phyloP scores from a whole-genome alignment of 2,797 vertebrate genomes.

The Urosaurus nigricauda region DNA sequence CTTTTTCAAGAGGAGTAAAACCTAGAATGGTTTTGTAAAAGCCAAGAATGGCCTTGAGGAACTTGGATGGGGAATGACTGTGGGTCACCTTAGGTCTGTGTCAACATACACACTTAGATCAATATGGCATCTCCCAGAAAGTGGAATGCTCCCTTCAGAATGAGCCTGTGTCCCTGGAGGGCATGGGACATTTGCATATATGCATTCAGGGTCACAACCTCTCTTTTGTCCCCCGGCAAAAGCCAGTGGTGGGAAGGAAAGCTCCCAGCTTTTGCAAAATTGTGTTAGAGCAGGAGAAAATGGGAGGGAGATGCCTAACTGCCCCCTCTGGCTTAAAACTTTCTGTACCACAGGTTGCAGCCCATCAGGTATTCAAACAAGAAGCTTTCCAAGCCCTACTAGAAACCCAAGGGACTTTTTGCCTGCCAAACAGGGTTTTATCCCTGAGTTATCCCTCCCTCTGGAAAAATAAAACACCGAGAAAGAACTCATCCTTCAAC shows the following conservation, averaged over 20 bases:
- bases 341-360: neutral
- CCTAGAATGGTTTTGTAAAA: neutral
- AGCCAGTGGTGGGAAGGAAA: neutral
- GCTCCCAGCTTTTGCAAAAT: neutral
- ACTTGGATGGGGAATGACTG: neutral
- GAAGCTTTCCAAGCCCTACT: neutral
- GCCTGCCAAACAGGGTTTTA: no score
- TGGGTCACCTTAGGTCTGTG: neutral
- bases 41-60: neutral
- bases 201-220: neutral
- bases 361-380: neutral
- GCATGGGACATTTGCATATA: neutral
- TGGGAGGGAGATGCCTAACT: neutral
- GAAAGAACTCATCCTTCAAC: neutral
- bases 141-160: neutral
- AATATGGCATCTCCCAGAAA: conserved; percentile 11
- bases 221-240: conserved; percentile 25
- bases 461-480: no score
- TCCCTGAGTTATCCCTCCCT: neutral
- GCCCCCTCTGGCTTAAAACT: neutral
- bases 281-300: neutral
- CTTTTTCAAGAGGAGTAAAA: neutral
- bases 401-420: neutral
- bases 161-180: neutral
- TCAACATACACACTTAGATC: neutral